phyloP scores from a whole-genome alignment of 2,113 vertebrate species.

The Terrapene triunguis region DNA sequence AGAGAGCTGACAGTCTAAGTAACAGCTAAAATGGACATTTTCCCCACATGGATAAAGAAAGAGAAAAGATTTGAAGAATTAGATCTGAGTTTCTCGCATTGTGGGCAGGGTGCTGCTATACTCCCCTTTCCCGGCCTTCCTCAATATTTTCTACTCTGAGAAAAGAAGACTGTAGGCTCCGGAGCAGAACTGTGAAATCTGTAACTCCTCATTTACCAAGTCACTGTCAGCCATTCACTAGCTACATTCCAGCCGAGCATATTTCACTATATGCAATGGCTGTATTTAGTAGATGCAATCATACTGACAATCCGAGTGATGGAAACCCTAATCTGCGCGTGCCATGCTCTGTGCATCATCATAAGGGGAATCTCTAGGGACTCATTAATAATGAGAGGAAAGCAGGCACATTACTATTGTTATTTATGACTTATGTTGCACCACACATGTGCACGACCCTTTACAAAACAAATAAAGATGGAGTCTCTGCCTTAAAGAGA shows the following conservation, averaged over 20 bases:
- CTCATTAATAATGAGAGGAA: slow-evolving; percentile 34
- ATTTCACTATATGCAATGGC: slow-evolving; percentile 42
- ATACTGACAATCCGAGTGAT: slow-evolving; percentile 47
- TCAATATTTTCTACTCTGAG: not conserved
- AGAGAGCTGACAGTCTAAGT: not conserved
- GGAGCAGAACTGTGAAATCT: slow-evolving; percentile 54
- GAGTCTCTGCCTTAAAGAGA: not conserved
- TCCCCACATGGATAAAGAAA: not conserved
- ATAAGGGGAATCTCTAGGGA: slow-evolving; percentile 31
- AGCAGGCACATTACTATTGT: slow-evolving; percentile 26
- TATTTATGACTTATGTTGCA: slow-evolving; percentile 43
- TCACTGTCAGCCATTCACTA: slow-evolving; percentile 43
- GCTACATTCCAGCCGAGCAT: slow-evolving; percentile 5
- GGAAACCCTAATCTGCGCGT: slow-evolving; percentile 59
- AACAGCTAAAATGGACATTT: not conserved
- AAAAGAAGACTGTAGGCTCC: slow-evolving; percentile 12
- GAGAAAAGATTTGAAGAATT: not conserved
- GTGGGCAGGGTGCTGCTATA: rapidly evolving
- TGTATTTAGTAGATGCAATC: slow-evolving; percentile 57
- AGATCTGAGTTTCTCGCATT: not conserved
- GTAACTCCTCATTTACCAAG: slow-evolving; percentile 16
- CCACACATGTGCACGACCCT: slow-evolving; percentile 36
- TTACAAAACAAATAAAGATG: slow-evolving; percentile 50
- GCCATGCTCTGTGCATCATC: slow-evolving; percentile 52
- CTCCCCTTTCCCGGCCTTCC: not conserved